Conservation (phyloP, 2,113 vertebrate species). For the Baryphthengus martii region DNA sequence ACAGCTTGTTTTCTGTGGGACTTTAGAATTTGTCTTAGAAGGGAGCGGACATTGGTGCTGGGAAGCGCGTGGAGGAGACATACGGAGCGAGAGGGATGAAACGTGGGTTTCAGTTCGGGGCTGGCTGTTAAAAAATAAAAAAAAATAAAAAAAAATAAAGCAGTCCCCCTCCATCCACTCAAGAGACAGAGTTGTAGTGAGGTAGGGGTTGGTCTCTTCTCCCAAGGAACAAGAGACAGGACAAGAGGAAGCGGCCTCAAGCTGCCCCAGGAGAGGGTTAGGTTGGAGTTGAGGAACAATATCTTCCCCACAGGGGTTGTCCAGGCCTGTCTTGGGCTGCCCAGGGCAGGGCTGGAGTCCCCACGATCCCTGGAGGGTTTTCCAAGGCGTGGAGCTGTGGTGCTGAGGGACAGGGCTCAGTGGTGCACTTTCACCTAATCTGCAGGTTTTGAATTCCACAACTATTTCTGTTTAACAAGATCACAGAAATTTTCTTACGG, state of each 20-base stretch:
- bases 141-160: not conserved
- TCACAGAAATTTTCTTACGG: too few species aligned
- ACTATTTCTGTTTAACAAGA: too few species aligned
- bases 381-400: not conserved
- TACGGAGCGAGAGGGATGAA: rapidly evolving
- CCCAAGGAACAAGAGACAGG: not conserved
- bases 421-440: too few species aligned
- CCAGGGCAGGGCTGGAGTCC: not conserved
- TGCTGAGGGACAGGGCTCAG: not conserved
- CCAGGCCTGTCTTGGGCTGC: not conserved
- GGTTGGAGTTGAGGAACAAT: not conserved
- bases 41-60: not conserved
- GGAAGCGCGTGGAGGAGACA: not conserved
- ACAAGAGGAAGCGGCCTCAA: not conserved
- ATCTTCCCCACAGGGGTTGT: not conserved
- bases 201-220: not conserved
- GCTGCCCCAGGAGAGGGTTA: not conserved
- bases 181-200: not conserved
- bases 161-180: not conserved
- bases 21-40: not conserved
- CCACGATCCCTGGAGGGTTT: not conserved
- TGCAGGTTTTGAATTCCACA: too few species aligned
- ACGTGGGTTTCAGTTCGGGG: not conserved
- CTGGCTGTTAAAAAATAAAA: not conserved
- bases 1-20: not conserved